Base-by-base conservation (phyloP, 2,888 invertebrate species). In the Tricholauxania praeusta region DNA sequence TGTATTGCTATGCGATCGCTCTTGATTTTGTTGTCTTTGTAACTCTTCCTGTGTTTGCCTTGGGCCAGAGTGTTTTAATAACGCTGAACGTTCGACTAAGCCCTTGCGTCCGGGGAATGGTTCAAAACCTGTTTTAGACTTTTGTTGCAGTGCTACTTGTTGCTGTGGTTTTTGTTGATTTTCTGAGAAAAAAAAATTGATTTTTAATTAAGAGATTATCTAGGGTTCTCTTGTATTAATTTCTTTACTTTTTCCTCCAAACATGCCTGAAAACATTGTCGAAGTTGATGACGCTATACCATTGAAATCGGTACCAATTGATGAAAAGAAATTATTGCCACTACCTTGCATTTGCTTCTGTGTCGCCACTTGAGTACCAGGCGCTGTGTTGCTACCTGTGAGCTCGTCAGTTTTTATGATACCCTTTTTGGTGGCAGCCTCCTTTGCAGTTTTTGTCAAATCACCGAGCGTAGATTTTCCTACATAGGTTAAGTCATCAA, bases 231-330 rank as follows among this genome's bases (percentile, higher is more conserved):
- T 5, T n/a, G 22, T 49, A 6, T 10, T 14, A 8, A 1, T 65
- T 12, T 3, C 28, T 63, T 39, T 63, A 70, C 70, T 70, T 39
- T 70, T 70, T 64, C 89, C 89, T 85, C 97, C 96, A 86, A 98
- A 97, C 80, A 98, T 91, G 86, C 96, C 98, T 71, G 96, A 96
- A 84, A 98, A 95, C 92, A 98, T 97, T 86, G 93, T 96, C 17
- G 95, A 93, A 0, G 97, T 97, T 77, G 97, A 96, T 1, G 96
- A 94, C 22, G 98, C 97, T 65, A 97, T 91, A 10, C 96, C 96
- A 85, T 96, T 97, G 71, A 98, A 90, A 85, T 98, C 98, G 48
- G 93, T 96, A 83, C 96, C 96, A 84, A 98, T 94, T 82, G 96
- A 93, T 75, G 96, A 93, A 88, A 98, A 93, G 89, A 97, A 94